Conservation (phyloP, 1,140 invertebrate genomes). For the Centruroides sculpturatus region DNA sequence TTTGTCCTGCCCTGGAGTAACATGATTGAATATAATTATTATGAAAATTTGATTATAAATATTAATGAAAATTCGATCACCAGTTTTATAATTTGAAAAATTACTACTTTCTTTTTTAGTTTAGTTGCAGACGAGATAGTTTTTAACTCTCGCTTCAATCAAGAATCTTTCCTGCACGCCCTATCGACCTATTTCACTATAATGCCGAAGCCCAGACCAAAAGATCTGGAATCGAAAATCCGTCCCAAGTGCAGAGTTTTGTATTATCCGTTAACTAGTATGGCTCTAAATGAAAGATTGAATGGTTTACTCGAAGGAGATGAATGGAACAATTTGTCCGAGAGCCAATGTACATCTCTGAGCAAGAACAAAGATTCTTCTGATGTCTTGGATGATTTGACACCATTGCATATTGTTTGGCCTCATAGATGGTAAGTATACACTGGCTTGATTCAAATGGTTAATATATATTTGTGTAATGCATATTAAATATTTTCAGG, state of each 20-base stretch:
- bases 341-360: too few species aligned
- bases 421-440: conserved; percentile 49
- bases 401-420: conserved; percentile 50
- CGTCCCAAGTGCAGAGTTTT: conserved; percentile 45
- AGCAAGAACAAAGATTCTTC: not conserved
- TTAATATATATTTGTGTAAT: not conserved
- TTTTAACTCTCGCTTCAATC: conserved; percentile 59
- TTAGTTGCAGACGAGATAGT: conserved; percentile 51
- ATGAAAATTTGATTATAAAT: too few species aligned
- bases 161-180: conserved; percentile 45
- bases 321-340: too few species aligned
- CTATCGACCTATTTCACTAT: conserved; percentile 47
- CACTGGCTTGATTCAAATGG: conserved; percentile 3
- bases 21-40: too few species aligned
- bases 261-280: conserved; percentile 40
- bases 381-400: conserved; percentile 5
- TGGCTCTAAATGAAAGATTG: too few species aligned
- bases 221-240: conserved; percentile 39
- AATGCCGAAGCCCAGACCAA: conserved; percentile 45
- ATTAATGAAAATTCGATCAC: too few species aligned
- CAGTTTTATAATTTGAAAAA: too few species aligned
- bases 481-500: conserved; percentile 29
- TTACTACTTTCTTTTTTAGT: conserved; percentile 32
- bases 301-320: too few species aligned
- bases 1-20: too few species aligned